Conservation (phyloP, 2,113 vertebrate genomes). For the Gymnocephalus cernua region DNA sequence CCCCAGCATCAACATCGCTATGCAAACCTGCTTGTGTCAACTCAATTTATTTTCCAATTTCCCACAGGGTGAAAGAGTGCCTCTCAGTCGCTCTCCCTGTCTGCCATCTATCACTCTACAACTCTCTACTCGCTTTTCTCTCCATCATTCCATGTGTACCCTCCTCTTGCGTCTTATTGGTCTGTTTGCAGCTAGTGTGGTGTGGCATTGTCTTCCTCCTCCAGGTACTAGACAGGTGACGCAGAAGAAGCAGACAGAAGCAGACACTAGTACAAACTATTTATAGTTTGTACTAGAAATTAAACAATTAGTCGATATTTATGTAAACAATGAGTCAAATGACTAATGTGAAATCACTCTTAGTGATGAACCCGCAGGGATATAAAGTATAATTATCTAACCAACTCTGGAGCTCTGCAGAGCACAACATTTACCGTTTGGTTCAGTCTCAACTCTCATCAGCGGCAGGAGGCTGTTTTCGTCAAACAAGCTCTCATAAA, state of each 20-base stretch:
- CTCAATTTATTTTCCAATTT: slow-evolving; percentile 85
- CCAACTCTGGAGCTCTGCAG: not conserved
- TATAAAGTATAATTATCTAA: no score
- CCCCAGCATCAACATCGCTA: slow-evolving; percentile 59
- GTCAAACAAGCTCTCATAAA: not conserved
- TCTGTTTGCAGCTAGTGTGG: not conserved
- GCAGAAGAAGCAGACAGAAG: not conserved
- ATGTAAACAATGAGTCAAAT: not conserved
- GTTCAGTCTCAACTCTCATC: not conserved
- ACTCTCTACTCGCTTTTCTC: slow-evolving; percentile 31
- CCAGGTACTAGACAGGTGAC: not conserved
- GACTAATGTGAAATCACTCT: not conserved
- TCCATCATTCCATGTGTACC: slow-evolving; percentile 33
- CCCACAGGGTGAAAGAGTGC: slow-evolving; percentile 58
- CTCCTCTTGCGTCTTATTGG: slow-evolving; percentile 37
- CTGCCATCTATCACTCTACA: slow-evolving; percentile 55
- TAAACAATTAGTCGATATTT: not conserved
- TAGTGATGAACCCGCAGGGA: not conserved
- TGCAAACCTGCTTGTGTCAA: slow-evolving; percentile 80
- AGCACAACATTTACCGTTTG: not conserved
- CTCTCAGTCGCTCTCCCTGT: slow-evolving; percentile 25
- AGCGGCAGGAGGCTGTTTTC: not conserved
- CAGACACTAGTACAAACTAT: no score
- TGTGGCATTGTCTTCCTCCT: not conserved
- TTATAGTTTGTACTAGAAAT: not conserved